These are phyloP conservation scores for Zonitis immaculata DNA, from an alignment of 2,888 invertebrate species.

Conservation along the genomic window DNA sequence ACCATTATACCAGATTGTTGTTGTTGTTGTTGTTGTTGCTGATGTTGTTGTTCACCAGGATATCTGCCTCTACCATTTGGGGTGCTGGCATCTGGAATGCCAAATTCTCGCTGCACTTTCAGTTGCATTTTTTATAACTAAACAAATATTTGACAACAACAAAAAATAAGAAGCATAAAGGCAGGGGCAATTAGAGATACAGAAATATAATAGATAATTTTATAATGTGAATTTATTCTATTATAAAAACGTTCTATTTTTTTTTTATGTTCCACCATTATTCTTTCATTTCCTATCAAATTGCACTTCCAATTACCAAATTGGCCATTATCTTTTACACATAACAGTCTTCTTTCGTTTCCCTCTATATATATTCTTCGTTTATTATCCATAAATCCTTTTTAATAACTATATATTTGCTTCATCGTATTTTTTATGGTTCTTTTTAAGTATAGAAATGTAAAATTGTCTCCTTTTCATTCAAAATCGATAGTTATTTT, in stretches of 20 bases:
- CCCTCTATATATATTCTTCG: slow-evolving; percentile 21
- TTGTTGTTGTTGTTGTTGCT: slow-evolving; percentile 43
- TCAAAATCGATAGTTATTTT: neutral
- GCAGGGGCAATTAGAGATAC: neutral
- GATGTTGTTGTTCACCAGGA: slow-evolving; percentile 46
- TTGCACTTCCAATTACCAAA: slow-evolving; percentile 32
- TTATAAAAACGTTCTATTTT: neutral
- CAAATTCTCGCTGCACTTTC: slow-evolving; percentile 49
- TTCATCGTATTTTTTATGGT: slow-evolving; percentile 27
- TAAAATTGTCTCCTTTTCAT: slow-evolving; percentile 11
- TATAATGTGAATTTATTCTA: too few relatives aligned
- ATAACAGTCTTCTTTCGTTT: slow-evolving; percentile 26
- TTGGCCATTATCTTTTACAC: slow-evolving; percentile 29
- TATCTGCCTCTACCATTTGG: slow-evolving; percentile 19
- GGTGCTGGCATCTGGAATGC: slow-evolving; percentile 58
- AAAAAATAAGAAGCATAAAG: neutral
- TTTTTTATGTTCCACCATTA: neutral
- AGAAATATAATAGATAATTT: neutral
- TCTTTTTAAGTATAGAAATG: slow-evolving; percentile 27
- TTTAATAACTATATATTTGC: slow-evolving; percentile 32
- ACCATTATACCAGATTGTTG: slow-evolving; percentile 34
- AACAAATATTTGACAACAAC: neutral
- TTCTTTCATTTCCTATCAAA: slow-evolving; percentile 13
- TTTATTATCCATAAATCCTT: slow-evolving; percentile 36
- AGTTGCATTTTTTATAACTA: slow-evolving; percentile 31